Conservation (phyloP, 2,113 vertebrate genomes). For the Cyprinodon tularosa region DNA sequence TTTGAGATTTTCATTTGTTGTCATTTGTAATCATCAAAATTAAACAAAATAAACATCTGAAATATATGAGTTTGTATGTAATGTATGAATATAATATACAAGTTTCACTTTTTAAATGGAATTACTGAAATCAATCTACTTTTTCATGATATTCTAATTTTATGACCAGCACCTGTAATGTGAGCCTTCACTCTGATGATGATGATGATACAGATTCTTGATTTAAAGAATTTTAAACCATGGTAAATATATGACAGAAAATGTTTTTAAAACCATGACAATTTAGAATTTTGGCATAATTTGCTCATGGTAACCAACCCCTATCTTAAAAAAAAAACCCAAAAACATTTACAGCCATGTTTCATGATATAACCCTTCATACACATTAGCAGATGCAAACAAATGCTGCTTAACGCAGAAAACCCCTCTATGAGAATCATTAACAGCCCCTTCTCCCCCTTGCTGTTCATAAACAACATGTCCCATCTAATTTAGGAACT, state of each 20-base stretch:
- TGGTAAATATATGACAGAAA: not conserved
- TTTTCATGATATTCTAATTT: no score
- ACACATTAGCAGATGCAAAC: conserved; percentile 1
- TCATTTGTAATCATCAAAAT: no score
- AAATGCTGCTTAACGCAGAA: not conserved
- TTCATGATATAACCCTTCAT: not conserved
- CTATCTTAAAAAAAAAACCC: not conserved
- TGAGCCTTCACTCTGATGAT: no score
- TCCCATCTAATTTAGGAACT: conserved; percentile 1
- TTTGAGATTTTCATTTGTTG: no score
- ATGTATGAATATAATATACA: no score
- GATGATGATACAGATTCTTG: no score
- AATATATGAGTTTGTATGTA: no score
- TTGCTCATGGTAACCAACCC: not conserved
- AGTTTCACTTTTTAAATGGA: no score
- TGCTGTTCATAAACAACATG: conserved; percentile 18
- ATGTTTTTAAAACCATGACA: not conserved
- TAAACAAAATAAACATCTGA: no score
- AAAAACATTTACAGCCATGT: not conserved
- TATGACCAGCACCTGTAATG: no score
- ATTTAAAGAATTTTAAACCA: not conserved
- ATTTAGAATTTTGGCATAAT: not conserved
- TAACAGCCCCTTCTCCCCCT: conserved; percentile 7
- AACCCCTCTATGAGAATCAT: not conserved
- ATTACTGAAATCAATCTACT: no score